Conservation (phyloP, 2,888 invertebrate species). For the Chrysodeixis includens region DNA sequence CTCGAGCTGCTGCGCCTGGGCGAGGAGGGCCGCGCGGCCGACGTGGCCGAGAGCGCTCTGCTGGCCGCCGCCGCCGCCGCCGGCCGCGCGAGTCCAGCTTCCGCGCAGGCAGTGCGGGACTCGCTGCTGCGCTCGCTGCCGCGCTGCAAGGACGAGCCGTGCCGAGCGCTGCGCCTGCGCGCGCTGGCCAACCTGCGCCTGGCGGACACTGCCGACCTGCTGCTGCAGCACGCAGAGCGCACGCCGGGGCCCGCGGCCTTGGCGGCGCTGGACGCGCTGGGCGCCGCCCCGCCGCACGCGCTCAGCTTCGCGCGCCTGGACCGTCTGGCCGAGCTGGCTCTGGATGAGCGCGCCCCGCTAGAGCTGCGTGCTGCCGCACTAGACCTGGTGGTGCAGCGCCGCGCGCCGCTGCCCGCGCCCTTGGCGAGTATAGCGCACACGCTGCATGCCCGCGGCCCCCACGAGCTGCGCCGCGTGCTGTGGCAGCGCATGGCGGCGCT, state of each 20-base stretch:
- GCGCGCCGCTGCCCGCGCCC: constrained; percentile 53
- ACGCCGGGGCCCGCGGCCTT: constrained; percentile 58
- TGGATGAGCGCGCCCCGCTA: constrained; percentile 54
- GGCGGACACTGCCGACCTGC: constrained; percentile 63
- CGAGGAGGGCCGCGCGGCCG: constrained; percentile 56
- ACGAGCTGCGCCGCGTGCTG: constrained; percentile 76
- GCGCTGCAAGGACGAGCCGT: constrained; percentile 62
- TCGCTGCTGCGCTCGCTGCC: constrained; percentile 50
- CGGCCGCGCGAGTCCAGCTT: constrained; percentile 15
- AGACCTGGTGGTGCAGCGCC: constrained; percentile 61
- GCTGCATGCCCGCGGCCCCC: constrained; percentile 55
- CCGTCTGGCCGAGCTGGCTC: constrained; percentile 53
- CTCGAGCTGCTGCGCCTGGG: constrained; percentile 60
- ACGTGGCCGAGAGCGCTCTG: constrained; percentile 49
- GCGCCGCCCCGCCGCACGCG: constrained; percentile 36
- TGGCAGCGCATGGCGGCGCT: constrained; percentile 70
- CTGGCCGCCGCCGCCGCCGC: constrained; percentile 18
- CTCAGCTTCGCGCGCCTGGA: constrained; percentile 45
- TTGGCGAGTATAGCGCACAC: constrained; percentile 52
- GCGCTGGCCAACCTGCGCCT: constrained; percentile 75
- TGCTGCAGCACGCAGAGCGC: constrained; percentile 64
- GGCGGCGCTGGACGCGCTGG: constrained; percentile 54
- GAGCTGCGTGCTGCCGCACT: constrained; percentile 72
- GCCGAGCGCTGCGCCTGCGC: constrained; percentile 62
- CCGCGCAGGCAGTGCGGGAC: constrained; percentile 33